phyloP scores from a whole-genome alignment of 1,140 invertebrate species.

The Lordiphosa stackelbergi region DNA sequence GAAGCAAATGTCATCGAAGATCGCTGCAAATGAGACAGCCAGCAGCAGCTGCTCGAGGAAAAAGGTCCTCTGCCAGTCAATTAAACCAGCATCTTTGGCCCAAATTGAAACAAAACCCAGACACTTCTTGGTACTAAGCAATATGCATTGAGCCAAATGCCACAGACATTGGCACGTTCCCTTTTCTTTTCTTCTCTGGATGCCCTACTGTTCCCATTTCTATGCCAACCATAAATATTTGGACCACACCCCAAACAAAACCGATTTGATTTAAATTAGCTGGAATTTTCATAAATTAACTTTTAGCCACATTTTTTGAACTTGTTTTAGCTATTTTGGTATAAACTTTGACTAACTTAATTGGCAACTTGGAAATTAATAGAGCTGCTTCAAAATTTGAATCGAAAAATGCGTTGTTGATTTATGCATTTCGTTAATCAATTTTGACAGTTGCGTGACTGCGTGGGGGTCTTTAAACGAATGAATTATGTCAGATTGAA shows the following conservation, averaged over 20 bases:
- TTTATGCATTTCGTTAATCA: conserved; percentile 45
- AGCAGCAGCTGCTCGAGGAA: conserved; percentile 11
- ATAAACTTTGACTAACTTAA: conserved; percentile 32
- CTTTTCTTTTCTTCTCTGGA: neutral
- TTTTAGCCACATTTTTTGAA: conserved; percentile 45
- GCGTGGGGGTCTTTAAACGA: too few species aligned
- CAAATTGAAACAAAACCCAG: conserved; percentile 40
- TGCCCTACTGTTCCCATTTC: conserved; percentile 15
- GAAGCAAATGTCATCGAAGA: conserved; percentile 46
- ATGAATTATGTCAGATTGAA: conserved; percentile 18
- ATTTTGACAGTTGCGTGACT: conserved; percentile 39
- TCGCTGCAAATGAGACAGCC: conserved; percentile 47
- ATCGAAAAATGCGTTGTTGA: conserved; percentile 27
- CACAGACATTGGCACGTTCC: conserved; percentile 39
- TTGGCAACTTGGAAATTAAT: conserved; percentile 63
- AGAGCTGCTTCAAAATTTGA: conserved; percentile 44
- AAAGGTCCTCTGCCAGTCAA: conserved; percentile 18
- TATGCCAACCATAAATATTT: conserved; percentile 26
- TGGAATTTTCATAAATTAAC: conserved; percentile 56
- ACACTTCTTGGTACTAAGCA: conserved; percentile 28
- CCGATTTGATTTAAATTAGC: conserved; percentile 34
- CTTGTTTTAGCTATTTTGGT: conserved; percentile 31
- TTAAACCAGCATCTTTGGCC: conserved; percentile 40
- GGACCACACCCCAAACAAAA: conserved; percentile 46
- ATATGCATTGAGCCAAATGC: conserved; percentile 9